Base-by-base conservation (phyloP, 2,113 vertebrate genomes). In the Passer montanus region DNA sequence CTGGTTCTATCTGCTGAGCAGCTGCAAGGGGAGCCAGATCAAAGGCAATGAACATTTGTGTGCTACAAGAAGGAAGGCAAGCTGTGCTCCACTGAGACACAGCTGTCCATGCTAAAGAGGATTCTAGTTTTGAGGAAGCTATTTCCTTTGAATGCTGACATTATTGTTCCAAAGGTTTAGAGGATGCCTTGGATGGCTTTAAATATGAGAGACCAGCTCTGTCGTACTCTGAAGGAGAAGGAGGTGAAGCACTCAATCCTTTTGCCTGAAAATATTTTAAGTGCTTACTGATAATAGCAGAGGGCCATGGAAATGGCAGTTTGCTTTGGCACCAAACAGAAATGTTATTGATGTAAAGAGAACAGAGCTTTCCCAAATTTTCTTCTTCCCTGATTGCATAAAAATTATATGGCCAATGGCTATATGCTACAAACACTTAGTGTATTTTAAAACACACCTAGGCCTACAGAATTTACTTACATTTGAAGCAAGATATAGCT, bases 41-140 rank as follows among this genome's bases (percentile, higher is more conserved):
- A 96, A 94, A 95, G 52, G 77, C 58, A 87, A 21, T 64, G 92
- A 95, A 52, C 28, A 89, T 74, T 89, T 88, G 30, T 73, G 89
- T 21, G 28, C 47, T 56, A 23, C 63, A 52, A 79, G 75, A 24
- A 70, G 37, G 31, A 82, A 1, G 33, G 89, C 47, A 89, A 92
- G 37, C 43, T 0, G 1, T 0, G 0, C 46, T 92, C 78, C 52
- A 10, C 37, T 3, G 76, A 93, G 70, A 70, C 3, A 8, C 74
- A 88, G 68, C 87, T 94, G 68, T 33, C 59, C 49, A 16, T 33
- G 69, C 20, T 72, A 77, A 89, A 81, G 68, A 73, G 49, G 27
- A 78, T 84, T 94, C 41, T 46, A 70, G n/a, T 85, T 88, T 68
- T 70, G 68, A 88, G 50, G 68, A 90, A 86, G n/a, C 15, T n/a